Conservation (phyloP, 2,888 invertebrate species). For the Nomada lathburiana region DNA sequence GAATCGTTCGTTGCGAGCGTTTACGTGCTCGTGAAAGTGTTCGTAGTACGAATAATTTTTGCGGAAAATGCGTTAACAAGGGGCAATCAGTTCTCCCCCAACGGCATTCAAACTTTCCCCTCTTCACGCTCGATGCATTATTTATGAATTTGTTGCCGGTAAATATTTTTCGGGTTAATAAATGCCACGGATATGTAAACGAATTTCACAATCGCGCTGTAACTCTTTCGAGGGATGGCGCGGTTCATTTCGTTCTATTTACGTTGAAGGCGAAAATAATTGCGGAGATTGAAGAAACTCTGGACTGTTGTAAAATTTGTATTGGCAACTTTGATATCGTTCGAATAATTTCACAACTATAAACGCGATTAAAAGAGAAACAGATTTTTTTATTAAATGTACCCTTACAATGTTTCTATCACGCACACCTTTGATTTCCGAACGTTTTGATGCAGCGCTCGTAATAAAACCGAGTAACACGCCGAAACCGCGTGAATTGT, state of each 20-base stretch:
- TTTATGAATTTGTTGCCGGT: neutral
- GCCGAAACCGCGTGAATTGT: neutral
- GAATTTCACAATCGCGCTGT: neutral
- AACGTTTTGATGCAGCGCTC: neutral
- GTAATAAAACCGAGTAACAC: neutral
- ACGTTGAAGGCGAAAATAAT: neutral
- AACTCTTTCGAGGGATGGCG: neutral
- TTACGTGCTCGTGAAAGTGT: neutral
- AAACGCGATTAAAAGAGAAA: neutral
- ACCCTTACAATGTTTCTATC: neutral
- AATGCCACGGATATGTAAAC: neutral
- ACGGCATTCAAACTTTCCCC: neutral
- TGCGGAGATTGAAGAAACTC: neutral
- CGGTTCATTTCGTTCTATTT: neutral
- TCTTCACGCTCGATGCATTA: neutral
- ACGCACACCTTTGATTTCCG: slow-evolving; percentile 9
- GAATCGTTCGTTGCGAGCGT: neutral
- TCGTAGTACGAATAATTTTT: slow-evolving; percentile 2
- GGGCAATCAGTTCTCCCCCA: too few species aligned
- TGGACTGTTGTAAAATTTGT: neutral
- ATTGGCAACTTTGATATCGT: neutral
- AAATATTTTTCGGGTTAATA: slow-evolving; percentile 6
- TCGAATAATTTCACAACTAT: neutral
- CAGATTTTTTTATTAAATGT: neutral
- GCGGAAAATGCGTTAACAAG: neutral